Conservation (phyloP, 2,113 vertebrate species). For the Cheirogaleus medius region DNA sequence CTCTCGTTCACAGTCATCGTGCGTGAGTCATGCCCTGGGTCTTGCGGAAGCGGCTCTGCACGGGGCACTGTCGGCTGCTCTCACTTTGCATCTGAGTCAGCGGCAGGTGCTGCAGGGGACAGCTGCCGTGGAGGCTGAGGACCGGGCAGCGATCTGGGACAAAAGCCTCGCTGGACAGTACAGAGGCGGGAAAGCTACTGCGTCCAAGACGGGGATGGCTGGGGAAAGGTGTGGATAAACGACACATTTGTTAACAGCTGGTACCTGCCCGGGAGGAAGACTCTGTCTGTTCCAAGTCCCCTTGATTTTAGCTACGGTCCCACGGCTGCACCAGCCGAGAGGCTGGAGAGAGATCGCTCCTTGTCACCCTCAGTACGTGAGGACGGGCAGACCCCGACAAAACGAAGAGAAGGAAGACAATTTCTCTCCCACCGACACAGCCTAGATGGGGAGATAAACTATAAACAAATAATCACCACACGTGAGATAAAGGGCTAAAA, state of each 20-base stretch:
- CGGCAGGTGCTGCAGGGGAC: neutral
- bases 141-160: accelerated
- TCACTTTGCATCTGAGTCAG: neutral
- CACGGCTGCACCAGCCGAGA: accelerated
- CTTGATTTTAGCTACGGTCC: neutral
- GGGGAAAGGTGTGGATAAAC: neutral
- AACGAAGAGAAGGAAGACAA: neutral
- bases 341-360: neutral
- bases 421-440: neutral
- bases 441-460: neutral
- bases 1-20: neutral
- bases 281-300: neutral
- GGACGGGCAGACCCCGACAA: neutral
- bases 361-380: neutral
- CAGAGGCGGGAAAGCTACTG: neutral
- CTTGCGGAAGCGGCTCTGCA: neutral
- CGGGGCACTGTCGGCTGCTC: neutral
- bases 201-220: neutral
- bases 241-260: neutral
- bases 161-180: accelerated
- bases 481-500: neutral
- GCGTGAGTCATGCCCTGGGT: neutral
- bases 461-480: neutral
- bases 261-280: neutral
- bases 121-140: neutral